A percentile compares a stretch with the other conserved stretches of the same genome.
Evolutionary conservation across 2,888 invertebrate genomes (phyloP).

Genomic region (Bugula neritina): DNA sequence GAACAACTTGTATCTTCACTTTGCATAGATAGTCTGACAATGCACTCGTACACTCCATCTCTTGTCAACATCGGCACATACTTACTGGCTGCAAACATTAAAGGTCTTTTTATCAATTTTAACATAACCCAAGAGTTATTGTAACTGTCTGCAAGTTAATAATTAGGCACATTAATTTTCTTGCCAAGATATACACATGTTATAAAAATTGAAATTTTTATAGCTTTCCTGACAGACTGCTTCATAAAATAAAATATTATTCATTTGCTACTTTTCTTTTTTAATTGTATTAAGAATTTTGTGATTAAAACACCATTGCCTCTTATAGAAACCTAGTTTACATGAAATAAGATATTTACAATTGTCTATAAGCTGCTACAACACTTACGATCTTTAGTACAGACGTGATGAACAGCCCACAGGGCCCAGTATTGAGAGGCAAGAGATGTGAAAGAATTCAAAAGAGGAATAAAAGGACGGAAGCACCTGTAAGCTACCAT

Average conservation of each 20-base stretch:
- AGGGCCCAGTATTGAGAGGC: constrained; percentile 71
- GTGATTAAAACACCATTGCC: no score
- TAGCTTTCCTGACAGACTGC: no score
- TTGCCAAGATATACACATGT: no score
- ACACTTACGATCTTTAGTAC: constrained; percentile 57
- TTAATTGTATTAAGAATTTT: no score
- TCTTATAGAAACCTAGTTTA: no score
- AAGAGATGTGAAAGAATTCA: constrained; percentile 58
- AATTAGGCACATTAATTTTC: no score
- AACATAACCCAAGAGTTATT: no score
- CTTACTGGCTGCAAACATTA: constrained; percentile 58
- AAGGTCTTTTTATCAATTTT: background rate
- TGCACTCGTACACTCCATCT: constrained; percentile 55
- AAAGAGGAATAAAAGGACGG: constrained; percentile 66
- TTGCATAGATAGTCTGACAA: background rate
- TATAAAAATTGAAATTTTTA: no score
- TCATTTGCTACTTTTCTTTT: no score
- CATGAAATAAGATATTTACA: background rate
- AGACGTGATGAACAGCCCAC: constrained; percentile 73
- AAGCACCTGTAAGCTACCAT: constrained; percentile 69
- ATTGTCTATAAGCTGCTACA: background rate
- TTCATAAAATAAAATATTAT: no score
- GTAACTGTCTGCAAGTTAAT: no score
- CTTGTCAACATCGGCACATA: constrained; percentile 64
- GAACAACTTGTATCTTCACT: background rate